These are phyloP conservation scores for Philotrypesis tridentata DNA, from an alignment of 1,140 invertebrate genomes.

Conservation along the genomic window DNA sequence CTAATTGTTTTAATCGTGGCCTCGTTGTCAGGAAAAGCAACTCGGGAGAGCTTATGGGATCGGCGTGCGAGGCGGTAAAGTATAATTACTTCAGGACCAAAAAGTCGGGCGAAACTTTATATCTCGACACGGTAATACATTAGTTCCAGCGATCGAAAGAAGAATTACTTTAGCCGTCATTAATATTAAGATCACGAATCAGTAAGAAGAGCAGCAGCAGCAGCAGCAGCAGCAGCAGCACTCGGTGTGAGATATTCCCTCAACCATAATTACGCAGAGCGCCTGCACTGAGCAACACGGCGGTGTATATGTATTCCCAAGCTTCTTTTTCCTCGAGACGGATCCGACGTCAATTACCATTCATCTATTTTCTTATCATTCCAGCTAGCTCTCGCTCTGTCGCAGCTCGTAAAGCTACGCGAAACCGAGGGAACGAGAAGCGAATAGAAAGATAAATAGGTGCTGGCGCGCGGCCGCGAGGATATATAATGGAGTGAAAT, in stretches of 20 bases:
- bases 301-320: background rate
- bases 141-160: background rate
- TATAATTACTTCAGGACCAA: background rate
- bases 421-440: background rate
- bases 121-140: background rate
- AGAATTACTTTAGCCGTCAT: background rate
- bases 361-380: slow-evolving; percentile 39
- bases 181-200: slow-evolving; percentile 8
- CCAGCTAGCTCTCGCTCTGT: background rate
- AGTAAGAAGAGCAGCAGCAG: too few species aligned
- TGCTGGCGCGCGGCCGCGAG: background rate
- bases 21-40: too few species aligned
- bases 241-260: background rate
- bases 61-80: background rate
- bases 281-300: background rate
- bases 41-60: background rate
- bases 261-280: slow-evolving; percentile 7
- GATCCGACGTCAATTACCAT: slow-evolving; percentile 16
- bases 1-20: background rate
- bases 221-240: too few species aligned
- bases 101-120: background rate
- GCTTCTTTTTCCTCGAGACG: background rate
- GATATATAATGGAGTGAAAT: slow-evolving; percentile 21
- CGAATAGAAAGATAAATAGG: background rate
- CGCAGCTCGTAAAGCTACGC: background rate